Evolutionary conservation across 2,888 invertebrate species (phyloP), one percentile per base, ranked within the genome.

Genomic region (Deilephila porcellus): DNA sequence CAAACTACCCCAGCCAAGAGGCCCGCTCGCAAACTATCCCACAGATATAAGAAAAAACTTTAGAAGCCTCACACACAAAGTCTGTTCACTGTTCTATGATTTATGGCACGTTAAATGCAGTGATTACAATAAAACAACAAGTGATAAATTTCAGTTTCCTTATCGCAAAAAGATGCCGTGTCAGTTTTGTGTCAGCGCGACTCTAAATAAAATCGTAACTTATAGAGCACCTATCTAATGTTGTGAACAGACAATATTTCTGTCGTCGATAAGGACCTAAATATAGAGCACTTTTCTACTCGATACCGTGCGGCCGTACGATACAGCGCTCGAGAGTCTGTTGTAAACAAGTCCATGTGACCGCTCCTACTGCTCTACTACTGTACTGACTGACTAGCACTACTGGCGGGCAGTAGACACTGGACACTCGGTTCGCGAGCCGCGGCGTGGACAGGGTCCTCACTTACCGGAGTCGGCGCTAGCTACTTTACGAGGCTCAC

Each of bases 331-430:
- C 60, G 25, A 25, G 71, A 29, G 45, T 75, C 79, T 85, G 83
- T 85, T 84, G 88, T 90, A 90, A 90, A 91, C 90, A 90, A 86
- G 53, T 77, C 82, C 85, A 86, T 85, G 86, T 85, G 84, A 74
- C 73, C 72, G 76, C 20, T 75, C 45, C 45, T 45, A 45, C 14
- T 14, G 45, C 11, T 32, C 32, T 32, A 0, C 32, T 32, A 32
- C 11, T 45, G 11, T 45, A 14, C 45, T 25, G 25, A 25, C 25
- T 25, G 25, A 25, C 25, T 1, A 11, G 11, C 14, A 75, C 74
- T 73, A 60, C 37, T 72, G 60, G 29, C 59, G 53, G n/a, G 20
- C 19, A 7, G n/a, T 29, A 20, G 64, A 34, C 29, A 29, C 34
- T 3, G n/a, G 32, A 52, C 20, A 25, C 20, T 37, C 67, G 45